These are phyloP conservation scores for Guaruba guarouba DNA, from an alignment of 2,113 vertebrate species.

Conservation along the genomic window DNA sequence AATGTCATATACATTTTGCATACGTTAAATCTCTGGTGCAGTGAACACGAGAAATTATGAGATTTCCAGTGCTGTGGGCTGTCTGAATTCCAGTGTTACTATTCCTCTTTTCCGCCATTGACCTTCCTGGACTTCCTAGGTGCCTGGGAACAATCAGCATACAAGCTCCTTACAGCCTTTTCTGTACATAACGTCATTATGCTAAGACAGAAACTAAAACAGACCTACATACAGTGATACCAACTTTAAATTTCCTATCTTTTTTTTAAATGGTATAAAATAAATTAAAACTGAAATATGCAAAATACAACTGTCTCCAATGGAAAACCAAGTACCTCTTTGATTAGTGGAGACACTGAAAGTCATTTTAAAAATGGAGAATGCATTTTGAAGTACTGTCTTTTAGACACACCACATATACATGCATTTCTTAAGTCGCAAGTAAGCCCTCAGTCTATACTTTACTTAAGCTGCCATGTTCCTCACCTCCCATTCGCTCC, in stretches of 20 bases:
- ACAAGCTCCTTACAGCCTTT: background rate
- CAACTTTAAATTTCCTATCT: background rate
- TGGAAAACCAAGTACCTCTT: background rate
- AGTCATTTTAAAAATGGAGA: background rate
- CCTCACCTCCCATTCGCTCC: constrained; percentile 94
- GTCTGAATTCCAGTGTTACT: background rate
- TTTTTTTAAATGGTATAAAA: background rate
- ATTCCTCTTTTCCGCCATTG: background rate
- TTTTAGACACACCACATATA: background rate
- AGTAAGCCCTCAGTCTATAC: background rate
- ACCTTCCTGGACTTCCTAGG: background rate
- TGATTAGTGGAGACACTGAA: background rate
- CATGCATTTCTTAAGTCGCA: background rate
- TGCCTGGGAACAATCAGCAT: background rate
- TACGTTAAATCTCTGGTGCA: background rate
- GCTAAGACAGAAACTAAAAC: background rate
- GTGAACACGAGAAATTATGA: background rate
- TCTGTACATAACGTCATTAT: background rate
- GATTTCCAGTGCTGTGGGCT: background rate
- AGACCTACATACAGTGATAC: background rate
- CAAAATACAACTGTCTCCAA: background rate
- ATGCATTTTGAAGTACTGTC: background rate
- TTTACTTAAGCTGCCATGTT: accelerated
- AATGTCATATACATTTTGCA: background rate
- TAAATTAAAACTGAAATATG: background rate